Conservation (phyloP, 2,113 vertebrate species). For the Phrynosoma blainvillii region DNA sequence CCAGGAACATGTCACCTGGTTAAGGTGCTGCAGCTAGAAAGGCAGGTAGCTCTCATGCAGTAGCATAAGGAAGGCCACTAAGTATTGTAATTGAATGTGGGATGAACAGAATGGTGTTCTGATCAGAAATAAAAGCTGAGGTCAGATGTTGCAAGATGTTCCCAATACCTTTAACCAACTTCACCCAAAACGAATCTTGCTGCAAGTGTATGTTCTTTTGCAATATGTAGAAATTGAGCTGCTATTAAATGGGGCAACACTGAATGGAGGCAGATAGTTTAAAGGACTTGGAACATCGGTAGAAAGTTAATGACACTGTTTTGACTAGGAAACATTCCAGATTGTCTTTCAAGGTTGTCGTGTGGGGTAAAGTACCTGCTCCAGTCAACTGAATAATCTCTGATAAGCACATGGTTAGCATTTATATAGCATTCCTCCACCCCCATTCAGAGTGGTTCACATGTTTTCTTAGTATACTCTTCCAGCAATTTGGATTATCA, state of each 20-base stretch:
- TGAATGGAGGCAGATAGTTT: background rate
- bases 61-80: background rate
- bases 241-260: constrained; percentile 6
- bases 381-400: background rate
- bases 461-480: background rate
- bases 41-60: background rate
- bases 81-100: background rate
- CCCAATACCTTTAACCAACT: too few relatives aligned
- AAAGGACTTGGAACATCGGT: background rate
- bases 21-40: background rate
- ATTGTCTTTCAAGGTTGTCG: background rate
- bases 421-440: background rate
- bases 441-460: background rate
- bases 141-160: too few relatives aligned
- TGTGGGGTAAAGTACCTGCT: background rate
- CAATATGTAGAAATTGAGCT: accelerated
- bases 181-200: too few relatives aligned
- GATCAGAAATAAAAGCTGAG: too few relatives aligned
- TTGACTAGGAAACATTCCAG: background rate
- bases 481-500: background rate
- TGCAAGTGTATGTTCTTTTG: background rate
- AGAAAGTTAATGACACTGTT: too few relatives aligned
- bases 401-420: background rate
- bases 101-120: too few relatives aligned
- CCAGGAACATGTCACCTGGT: background rate